Evolutionary conservation across 2,113 vertebrate species (phyloP), one percentile per base, ranked within the genome.

Genomic region (Perca flavescens): DNA sequence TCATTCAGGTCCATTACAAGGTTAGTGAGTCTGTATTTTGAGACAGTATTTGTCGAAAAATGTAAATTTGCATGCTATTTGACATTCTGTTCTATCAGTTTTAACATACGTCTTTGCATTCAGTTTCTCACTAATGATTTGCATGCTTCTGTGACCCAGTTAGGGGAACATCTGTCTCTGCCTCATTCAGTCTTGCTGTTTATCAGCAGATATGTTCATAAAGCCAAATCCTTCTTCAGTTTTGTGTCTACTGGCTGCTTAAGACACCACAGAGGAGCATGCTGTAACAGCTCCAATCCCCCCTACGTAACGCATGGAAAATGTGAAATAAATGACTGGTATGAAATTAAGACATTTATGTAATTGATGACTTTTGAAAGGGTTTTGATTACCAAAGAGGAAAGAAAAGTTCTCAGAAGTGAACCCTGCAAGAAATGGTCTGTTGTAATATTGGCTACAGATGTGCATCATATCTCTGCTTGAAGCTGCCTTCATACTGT

Each of bases 101-200:
- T 58, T 53, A 80, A 74, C 36, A 71, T 72, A 81, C 88, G 79
- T 86, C 65, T 82, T 73, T 86, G 86, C 73, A 47, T 91, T 63
- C 52, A 57, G 67, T 53, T 73, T 78, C 64, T 54, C 85, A 36
- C 77, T 21, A 46, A 74, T 83, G 79, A 83, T 85, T 86, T 71
- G 50, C 62, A 63, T 69, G 75, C 53, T 77, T 81, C 76, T 77
- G 64, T 92, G 90, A 91, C 89, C 93, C 79, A 92, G 82, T 92
- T 92, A 84, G 46, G 16, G 50, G 6, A 87, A 73, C 71, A 86
- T 91, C 88, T 89, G 83, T 74, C 80, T 79, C 65, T 25, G 40
- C 65, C 57, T 82, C 74, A 43, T 70, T 53, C 77, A 50, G 64
- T 50, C 69, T 78, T 40, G 11, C 58, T 50, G 64, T 74, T 49